phyloP scores from a whole-genome alignment of 2,888 invertebrate species.

The Periphyllus acericola region DNA sequence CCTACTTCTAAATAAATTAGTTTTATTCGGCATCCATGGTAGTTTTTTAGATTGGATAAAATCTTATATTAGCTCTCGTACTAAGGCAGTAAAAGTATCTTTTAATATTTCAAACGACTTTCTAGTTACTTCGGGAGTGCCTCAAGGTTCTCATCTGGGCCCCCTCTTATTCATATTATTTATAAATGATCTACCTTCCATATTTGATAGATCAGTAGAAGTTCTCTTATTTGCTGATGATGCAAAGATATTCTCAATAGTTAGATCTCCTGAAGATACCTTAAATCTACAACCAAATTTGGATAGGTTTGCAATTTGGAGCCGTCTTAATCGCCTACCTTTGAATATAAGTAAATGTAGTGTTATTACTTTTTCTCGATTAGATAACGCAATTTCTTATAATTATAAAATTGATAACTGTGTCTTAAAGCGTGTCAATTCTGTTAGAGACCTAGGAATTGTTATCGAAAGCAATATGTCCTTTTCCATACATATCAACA shows the following conservation, averaged over 20 bases:
- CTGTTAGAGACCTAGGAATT: neutral
- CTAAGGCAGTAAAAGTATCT: slow-evolving; percentile 12
- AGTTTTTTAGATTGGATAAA: slow-evolving; percentile 1
- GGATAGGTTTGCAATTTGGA: neutral
- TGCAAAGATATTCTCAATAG: neutral
- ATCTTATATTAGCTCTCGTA: neutral
- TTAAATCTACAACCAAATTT: neutral
- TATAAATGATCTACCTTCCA: slow-evolving; percentile 8
- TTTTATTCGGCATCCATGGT: slow-evolving; percentile 6
- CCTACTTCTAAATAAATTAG: slow-evolving; percentile 7
- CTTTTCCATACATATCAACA: neutral
- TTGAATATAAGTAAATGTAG: too few relatives aligned
- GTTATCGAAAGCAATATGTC: neutral
- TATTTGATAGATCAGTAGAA: neutral
- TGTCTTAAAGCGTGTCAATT: neutral
- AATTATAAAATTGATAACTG: too few relatives aligned
- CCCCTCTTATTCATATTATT: neutral
- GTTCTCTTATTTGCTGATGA: neutral
- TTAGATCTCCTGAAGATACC: neutral
- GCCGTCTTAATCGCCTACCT: neutral
- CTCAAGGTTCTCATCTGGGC: neutral
- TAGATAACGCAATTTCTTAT: too few relatives aligned
- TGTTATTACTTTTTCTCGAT: too few relatives aligned
- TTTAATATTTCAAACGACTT: neutral
- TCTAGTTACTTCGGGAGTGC: neutral